Conservation (phyloP, 2,797 vertebrate genomes). For the Melanotaenia pygmaea region DNA sequence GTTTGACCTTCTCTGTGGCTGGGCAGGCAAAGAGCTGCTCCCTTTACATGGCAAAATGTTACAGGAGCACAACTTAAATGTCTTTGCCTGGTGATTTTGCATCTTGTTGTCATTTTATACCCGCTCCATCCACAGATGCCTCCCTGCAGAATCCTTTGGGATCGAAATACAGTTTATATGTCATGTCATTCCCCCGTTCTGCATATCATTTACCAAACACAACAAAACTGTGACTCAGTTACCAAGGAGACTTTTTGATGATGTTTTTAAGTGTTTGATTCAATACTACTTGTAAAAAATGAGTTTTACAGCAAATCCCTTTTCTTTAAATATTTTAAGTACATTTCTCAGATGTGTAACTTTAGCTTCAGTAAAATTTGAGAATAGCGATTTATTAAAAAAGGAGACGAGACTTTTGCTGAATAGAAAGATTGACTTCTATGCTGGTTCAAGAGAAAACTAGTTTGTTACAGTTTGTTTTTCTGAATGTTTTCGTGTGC, state of each 20-base stretch:
- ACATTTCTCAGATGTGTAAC: not conserved
- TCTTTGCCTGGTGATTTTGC: conserved; percentile 7
- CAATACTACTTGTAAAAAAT: not conserved
- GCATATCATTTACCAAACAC: not conserved
- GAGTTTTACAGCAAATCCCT: not conserved
- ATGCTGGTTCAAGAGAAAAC: not conserved
- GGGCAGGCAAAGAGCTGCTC: conserved; percentile 6
- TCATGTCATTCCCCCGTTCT: not conserved
- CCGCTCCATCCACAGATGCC: conserved; percentile 15
- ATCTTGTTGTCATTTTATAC: conserved; percentile 9
- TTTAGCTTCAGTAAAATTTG: not conserved
- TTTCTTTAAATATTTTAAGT: not conserved
- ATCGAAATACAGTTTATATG: not conserved
- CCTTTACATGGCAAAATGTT: conserved; percentile 9
- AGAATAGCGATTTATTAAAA: too few relatives aligned
- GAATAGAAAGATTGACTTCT: too few relatives aligned
- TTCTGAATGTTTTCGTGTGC: not conserved
- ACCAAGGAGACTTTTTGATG: not conserved
- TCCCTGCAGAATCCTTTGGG: conserved; percentile 14
- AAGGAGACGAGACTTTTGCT: too few relatives aligned
- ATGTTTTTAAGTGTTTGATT: not conserved
- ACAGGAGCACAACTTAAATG: conserved; percentile 18
- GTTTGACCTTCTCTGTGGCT: conserved; percentile 66
- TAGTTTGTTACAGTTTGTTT: not conserved
- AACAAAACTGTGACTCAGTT: not conserved